phyloP scores from a whole-genome alignment of 2,113 vertebrate species.

The Cololabis saira region DNA sequence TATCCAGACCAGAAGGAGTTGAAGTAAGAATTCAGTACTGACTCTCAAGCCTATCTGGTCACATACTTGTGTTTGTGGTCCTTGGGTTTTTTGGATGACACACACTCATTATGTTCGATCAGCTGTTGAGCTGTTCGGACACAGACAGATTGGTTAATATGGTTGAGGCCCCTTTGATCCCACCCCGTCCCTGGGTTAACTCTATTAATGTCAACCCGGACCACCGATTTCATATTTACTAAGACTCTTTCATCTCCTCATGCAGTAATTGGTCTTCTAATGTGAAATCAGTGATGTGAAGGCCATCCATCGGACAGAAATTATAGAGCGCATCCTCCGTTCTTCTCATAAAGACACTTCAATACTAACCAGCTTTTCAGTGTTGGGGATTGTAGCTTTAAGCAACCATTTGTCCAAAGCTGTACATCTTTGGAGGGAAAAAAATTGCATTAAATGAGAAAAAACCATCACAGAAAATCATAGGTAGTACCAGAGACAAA shows the following conservation, averaged over 20 bases:
- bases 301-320: slow-evolving; percentile 75
- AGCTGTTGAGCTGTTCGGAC: slow-evolving; percentile 69
- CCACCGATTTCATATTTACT: slow-evolving; percentile 81
- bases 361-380: slow-evolving; percentile 83
- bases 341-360: slow-evolving; percentile 83
- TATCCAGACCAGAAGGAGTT: not conserved
- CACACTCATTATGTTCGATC: slow-evolving; percentile 66
- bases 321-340: slow-evolving; percentile 63
- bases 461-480: slow-evolving; percentile 36
- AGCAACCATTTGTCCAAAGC: slow-evolving; percentile 72
- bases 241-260: slow-evolving; percentile 69
- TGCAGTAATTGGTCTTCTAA: slow-evolving; percentile 78
- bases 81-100: slow-evolving; percentile 43
- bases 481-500: slow-evolving; percentile 22
- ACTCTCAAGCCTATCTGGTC: not conserved
- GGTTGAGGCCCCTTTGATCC: slow-evolving; percentile 67
- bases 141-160: slow-evolving; percentile 83
- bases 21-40: slow-evolving; percentile 3
- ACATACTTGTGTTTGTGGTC: not conserved
- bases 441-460: slow-evolving; percentile 54
- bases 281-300: slow-evolving; percentile 70
- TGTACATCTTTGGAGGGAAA: slow-evolving; percentile 58
- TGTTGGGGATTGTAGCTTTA: slow-evolving; percentile 71
- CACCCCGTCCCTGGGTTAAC: slow-evolving; percentile 76
- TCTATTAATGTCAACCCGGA: slow-evolving; percentile 79